phyloP scores from a whole-genome alignment of 2,113 vertebrate species.

The Dinomys branickii region DNA sequence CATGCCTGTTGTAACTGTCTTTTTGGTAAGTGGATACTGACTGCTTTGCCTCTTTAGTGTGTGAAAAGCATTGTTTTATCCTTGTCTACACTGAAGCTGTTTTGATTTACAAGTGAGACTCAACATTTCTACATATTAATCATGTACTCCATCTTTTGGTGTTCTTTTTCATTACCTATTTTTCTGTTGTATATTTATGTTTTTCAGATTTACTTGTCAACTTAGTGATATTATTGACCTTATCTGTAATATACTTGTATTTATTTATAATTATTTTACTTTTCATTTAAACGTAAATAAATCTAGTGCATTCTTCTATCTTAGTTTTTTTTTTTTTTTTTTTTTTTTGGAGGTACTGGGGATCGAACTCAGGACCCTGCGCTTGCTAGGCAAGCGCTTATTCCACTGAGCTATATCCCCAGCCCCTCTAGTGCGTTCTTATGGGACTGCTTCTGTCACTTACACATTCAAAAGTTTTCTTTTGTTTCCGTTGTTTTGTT shows the following conservation, averaged over 20 bases:
- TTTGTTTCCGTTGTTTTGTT: background rate
- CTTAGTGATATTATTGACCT: background rate
- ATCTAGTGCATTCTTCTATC: background rate
- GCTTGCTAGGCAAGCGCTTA: too few relatives aligned
- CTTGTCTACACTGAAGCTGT: background rate
- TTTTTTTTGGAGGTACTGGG: too few relatives aligned
- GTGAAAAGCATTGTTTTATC: background rate
- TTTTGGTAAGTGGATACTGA: background rate
- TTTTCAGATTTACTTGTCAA: background rate
- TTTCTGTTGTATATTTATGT: background rate
- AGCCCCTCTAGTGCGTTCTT: background rate
- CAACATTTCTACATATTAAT: background rate
- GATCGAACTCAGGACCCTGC: too few relatives aligned
- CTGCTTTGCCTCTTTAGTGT: background rate
- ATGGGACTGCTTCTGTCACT: background rate
- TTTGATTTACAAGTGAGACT: background rate
- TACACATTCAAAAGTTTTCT: background rate
- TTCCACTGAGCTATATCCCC: too few relatives aligned
- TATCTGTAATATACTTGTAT: background rate
- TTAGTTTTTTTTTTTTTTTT: too few relatives aligned
- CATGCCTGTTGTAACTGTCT: too few relatives aligned
- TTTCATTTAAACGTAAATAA: conserved; percentile 43
- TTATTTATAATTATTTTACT: conserved; percentile 27
- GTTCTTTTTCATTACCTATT: background rate
- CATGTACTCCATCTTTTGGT: background rate